A percentile compares a stretch with the other conserved stretches of the same genome.
Conservation (phyloP, 2,797 vertebrate genomes). For the Rousettus madagascariensis region DNA sequence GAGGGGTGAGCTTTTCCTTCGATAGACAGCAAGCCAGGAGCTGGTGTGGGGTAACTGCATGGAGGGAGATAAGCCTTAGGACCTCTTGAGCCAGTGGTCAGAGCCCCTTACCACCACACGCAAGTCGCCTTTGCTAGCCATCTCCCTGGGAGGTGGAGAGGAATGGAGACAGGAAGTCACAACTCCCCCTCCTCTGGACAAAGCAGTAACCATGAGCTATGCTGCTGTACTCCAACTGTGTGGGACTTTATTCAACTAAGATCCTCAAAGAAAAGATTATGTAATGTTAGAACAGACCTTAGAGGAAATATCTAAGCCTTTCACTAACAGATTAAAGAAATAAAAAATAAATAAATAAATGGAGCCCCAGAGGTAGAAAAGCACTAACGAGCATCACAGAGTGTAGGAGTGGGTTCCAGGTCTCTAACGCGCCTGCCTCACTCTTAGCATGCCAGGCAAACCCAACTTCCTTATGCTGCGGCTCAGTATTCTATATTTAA, state of each 20-base stretch:
- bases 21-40: background rate
- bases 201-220: background rate
- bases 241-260: background rate
- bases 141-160: background rate
- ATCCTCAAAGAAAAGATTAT: background rate
- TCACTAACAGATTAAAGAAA: background rate
- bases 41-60: background rate
- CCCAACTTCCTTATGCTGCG: background rate
- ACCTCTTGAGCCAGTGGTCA: background rate
- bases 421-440: accelerated
- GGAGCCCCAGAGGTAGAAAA: background rate
- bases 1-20: background rate
- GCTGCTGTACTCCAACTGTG: background rate
- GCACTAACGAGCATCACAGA: background rate
- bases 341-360: background rate
- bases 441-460: background rate
- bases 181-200: background rate
- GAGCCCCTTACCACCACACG: background rate
- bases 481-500: slow-evolving; percentile 57
- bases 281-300: background rate
- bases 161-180: background rate
- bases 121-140: background rate
- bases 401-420: background rate
- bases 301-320: background rate
- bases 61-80: background rate